Conservation (phyloP, 2,113 vertebrate species). For the Cephalopterus ornatus region DNA sequence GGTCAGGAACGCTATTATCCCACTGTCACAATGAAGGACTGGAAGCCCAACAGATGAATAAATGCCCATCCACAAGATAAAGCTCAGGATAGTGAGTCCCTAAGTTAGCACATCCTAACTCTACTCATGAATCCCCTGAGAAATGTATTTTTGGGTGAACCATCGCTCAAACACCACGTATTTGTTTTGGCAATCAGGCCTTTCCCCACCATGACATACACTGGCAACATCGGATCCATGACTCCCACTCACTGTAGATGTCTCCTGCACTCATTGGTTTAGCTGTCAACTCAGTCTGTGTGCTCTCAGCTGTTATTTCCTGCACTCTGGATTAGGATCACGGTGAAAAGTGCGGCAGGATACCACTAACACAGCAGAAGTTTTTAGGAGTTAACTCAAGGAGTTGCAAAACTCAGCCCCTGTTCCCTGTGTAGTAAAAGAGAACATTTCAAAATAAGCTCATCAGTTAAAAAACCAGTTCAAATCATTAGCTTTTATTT, state of each 20-base stretch:
- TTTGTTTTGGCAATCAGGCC: not conserved
- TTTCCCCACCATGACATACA: not conserved
- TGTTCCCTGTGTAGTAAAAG: not conserved
- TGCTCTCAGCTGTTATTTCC: not conserved
- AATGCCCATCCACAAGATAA: not conserved
- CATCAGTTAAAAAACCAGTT: not conserved
- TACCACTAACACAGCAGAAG: not conserved
- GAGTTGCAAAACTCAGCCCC: not conserved
- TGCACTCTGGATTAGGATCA: not conserved
- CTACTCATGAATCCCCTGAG: not conserved
- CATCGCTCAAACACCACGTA: accelerated
- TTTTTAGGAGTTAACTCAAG: not conserved
- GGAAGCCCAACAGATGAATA: not conserved
- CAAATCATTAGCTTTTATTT: not conserved
- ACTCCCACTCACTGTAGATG: not conserved
- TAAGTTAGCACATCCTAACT: not conserved
- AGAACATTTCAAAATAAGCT: not conserved
- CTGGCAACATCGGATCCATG: accelerated
- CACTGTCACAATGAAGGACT: not conserved
- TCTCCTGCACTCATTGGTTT: not conserved
- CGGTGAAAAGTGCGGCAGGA: not conserved
- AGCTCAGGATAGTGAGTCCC: not conserved
- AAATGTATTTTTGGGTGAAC: not conserved
- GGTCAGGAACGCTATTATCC: not conserved
- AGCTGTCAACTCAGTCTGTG: accelerated